These are phyloP conservation scores for Diabrotica balteata DNA, from an alignment of 2,888 invertebrate genomes.

Conservation along the genomic window DNA sequence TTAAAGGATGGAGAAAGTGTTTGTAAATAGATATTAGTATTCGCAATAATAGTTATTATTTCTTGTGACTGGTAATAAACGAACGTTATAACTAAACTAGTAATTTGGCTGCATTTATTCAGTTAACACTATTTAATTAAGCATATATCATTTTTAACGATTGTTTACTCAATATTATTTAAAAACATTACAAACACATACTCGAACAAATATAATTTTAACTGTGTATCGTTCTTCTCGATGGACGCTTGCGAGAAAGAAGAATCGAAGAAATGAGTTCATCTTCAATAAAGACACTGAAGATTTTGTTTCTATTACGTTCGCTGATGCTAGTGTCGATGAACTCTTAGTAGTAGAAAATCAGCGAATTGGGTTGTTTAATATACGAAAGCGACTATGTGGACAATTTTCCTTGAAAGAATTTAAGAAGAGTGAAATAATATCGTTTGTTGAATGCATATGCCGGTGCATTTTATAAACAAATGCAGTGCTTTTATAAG, in stretches of 20 bases:
- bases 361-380: constrained; percentile 31
- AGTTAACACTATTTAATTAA: too few species aligned
- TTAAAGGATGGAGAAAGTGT: too few species aligned
- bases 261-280: constrained; percentile 52
- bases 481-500: too few species aligned
- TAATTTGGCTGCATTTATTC: too few species aligned
- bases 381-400: constrained; percentile 16
- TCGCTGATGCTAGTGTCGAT: constrained; percentile 34
- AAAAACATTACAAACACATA: neutral
- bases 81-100: too few species aligned
- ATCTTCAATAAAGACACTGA: constrained; percentile 44
- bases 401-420: constrained; percentile 10
- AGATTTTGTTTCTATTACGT: constrained; percentile 46
- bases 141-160: neutral
- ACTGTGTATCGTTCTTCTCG: constrained; percentile 44
- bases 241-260: constrained; percentile 42
- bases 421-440: constrained; percentile 16
- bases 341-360: constrained; percentile 37
- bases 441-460: neutral
- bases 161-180: neutral
- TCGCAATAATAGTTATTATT: too few species aligned
- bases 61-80: too few species aligned
- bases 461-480: too few species aligned
- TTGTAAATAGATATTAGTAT: too few species aligned
- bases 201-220: neutral